A percentile compares a stretch with the other conserved stretches of the same genome.
Evolutionary conservation across 1,140 invertebrate genomes (phyloP).

Genomic region (Euschistus heros): DNA sequence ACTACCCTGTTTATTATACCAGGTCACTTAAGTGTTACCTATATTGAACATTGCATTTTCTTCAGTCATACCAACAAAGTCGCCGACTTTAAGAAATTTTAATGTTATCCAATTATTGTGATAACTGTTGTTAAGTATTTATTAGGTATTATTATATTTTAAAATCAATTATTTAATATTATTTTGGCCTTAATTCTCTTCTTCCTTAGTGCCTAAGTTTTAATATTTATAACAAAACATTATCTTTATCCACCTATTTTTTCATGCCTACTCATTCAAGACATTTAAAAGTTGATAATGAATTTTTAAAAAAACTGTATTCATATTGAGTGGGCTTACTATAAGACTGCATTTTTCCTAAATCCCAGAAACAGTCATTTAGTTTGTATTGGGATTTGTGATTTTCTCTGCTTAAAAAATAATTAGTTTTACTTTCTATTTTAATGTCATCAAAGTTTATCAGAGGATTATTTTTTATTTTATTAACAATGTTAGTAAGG

Average conservation of each 20-base stretch:
- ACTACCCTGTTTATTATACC: background rate
- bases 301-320: too few species aligned
- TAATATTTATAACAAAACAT: background rate
- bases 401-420: constrained; percentile 8
- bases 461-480: constrained; percentile 8
- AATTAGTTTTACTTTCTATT: too few species aligned
- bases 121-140: constrained; percentile 23
- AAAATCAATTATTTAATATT: background rate
- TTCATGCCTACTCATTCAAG: constrained; percentile 7
- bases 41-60: constrained; percentile 6
- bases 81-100: constrained; percentile 18
- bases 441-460: background rate
- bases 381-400: constrained; percentile 3
- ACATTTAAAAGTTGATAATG: background rate
- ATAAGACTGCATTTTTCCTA: constrained; percentile 18
- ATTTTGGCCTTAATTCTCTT: constrained; percentile 13
- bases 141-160: constrained; percentile 19
- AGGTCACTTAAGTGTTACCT: constrained; percentile 19
- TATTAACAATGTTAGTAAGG: background rate
- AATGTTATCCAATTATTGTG: constrained; percentile 23
- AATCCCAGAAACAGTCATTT: constrained; percentile 9
- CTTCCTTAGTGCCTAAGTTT: constrained; percentile 15
- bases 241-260: background rate
- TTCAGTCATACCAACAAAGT: constrained; percentile 23
- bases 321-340: constrained; percentile 11